Percentiles rank a stretch among this genome's conserved stretches.
Evolutionary conservation across 2,113 vertebrate genomes (phyloP).

Genomic region (Carollia perspicillata): DNA sequence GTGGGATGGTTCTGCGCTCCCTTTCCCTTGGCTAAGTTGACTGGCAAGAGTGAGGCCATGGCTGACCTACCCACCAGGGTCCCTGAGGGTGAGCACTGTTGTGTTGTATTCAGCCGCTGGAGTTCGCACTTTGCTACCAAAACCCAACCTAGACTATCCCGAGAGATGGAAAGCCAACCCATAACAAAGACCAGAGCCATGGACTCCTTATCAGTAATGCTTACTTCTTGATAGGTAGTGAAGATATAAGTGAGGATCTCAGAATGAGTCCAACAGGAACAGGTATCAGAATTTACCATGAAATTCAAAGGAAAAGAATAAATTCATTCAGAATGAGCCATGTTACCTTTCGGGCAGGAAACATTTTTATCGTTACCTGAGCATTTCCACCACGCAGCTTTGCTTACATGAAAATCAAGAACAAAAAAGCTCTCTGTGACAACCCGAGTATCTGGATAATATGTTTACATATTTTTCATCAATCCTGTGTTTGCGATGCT

Average conservation of each 20-base stretch:
- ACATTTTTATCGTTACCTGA: not conserved
- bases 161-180: not conserved
- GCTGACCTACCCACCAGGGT: not conserved
- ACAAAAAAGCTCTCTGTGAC: not conserved
- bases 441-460: not conserved
- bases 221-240: not conserved
- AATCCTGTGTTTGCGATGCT: not conserved
- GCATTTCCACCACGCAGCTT: not conserved
- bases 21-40: not conserved
- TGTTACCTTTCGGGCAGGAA: not conserved
- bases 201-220: not conserved
- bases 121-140: not conserved
- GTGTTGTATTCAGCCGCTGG: not conserved
- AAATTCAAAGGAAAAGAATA: not conserved
- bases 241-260: not conserved
- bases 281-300: not conserved
- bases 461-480: constrained; percentile 35
- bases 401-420: constrained; percentile 32
- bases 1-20: not conserved
- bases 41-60: not conserved
- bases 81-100: not conserved
- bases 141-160: not conserved
- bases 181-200: not conserved
- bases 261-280: not conserved
- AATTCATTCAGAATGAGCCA: constrained; percentile 7